These are phyloP conservation scores for Drosophila aldrichi DNA, from an alignment of 2,888 invertebrate genomes.

Conservation along the genomic window DNA sequence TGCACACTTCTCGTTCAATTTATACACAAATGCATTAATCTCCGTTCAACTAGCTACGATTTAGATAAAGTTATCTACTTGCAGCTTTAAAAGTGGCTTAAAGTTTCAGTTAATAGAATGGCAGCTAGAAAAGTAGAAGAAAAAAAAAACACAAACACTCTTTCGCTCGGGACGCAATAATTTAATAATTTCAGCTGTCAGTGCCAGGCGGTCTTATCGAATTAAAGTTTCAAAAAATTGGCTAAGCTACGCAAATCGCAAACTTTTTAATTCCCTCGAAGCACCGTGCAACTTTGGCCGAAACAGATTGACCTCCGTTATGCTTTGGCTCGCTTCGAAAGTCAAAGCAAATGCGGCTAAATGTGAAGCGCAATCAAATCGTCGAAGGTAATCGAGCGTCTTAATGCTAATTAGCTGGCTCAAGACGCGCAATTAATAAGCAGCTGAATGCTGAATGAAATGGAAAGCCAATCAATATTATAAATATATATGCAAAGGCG, in stretches of 20 bases:
- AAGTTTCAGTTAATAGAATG: neutral
- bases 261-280: constrained; percentile 4
- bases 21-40: neutral
- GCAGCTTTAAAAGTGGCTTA: neutral
- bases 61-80: neutral
- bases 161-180: neutral
- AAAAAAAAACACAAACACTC: neutral
- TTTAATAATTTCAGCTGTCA: constrained; percentile 3
- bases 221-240: constrained; percentile 1
- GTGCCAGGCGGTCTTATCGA: neutral
- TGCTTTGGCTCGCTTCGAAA: constrained; percentile 4
- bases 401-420: constrained; percentile 29
- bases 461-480: neutral
- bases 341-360: constrained; percentile 1
- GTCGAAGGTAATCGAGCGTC: constrained; percentile 36
- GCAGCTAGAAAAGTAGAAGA: no score
- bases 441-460: no score
- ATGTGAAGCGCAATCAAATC: constrained; percentile 1
- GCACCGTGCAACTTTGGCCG: neutral
- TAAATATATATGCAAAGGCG: neutral
- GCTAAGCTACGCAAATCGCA: neutral
- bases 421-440: constrained; percentile 14
- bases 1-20: neutral
- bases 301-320: constrained; percentile 8
- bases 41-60: neutral